A percentile compares a stretch with the other conserved stretches of the same genome.
These are phyloP conservation scores for Synergus laeviventris DNA, from an alignment of 2,888 invertebrate species.

Conservation along the genomic window DNA sequence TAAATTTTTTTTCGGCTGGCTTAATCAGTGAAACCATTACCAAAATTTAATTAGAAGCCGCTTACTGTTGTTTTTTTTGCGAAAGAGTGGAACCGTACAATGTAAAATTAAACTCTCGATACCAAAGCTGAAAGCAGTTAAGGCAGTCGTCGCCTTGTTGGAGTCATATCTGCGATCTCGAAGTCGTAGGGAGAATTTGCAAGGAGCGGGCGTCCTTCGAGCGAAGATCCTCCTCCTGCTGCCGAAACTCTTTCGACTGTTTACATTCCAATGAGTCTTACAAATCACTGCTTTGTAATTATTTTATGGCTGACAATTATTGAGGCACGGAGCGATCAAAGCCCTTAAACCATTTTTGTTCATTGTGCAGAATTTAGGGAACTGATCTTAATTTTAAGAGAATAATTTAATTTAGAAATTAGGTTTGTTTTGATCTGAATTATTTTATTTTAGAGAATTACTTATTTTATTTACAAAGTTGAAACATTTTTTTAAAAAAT, in stretches of 20 bases:
- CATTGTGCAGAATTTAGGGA: not conserved
- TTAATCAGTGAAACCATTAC: conserved; percentile 31
- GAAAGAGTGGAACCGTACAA: conserved; percentile 34
- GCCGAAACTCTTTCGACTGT: conserved; percentile 56
- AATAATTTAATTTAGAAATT: not conserved
- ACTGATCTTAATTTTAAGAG: not conserved
- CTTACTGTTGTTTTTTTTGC: conserved; percentile 29
- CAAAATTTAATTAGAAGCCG: conserved; percentile 35
- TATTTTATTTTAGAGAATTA: no score
- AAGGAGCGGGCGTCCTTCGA: conserved; percentile 54
- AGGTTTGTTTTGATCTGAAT: not conserved
- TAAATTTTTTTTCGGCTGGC: conserved; percentile 15
- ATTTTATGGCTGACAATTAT: conserved; percentile 10
- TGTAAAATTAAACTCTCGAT: conserved; percentile 38
- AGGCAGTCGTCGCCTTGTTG: conserved; percentile 40
- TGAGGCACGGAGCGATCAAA: not conserved
- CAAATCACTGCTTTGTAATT: conserved; percentile 36
- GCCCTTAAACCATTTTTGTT: not conserved
- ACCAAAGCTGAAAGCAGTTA: conserved; percentile 38
- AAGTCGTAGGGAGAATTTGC: conserved; percentile 44
- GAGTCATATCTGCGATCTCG: conserved; percentile 53
- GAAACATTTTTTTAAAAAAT: not conserved
- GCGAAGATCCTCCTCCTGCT: conserved; percentile 57
- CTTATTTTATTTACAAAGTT: no score
- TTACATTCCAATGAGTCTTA: conserved; percentile 44